Evolutionary conservation across 2,888 invertebrate species (phyloP).

Genomic region (Allophyes oxyacanthae): DNA sequence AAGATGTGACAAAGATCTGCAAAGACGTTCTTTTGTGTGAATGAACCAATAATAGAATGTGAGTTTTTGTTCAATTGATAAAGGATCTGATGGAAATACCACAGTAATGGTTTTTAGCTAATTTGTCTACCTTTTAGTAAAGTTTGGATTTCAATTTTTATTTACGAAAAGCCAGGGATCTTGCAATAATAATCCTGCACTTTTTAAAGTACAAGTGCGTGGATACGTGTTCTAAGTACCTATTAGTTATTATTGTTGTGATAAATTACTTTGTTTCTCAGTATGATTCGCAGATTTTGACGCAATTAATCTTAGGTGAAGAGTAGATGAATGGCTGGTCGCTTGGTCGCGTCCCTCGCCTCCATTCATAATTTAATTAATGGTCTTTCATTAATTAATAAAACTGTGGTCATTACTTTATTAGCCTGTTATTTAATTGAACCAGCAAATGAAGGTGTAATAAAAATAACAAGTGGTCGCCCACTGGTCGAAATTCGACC

Average conservation of each 20-base stretch:
- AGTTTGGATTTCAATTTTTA: too few relatives aligned
- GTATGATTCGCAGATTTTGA: constrained; percentile 9
- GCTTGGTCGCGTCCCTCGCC: constrained; percentile 20
- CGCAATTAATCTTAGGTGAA: constrained; percentile 40
- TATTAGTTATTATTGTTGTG: constrained; percentile 28
- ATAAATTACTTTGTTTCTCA: constrained; percentile 13
- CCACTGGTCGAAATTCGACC: too few relatives aligned
- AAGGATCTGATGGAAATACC: too few relatives aligned
- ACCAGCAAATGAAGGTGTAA: too few relatives aligned
- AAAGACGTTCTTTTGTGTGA: neutral
- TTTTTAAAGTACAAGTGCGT: too few relatives aligned
- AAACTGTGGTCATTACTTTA: constrained; percentile 28
- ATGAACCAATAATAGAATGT: neutral
- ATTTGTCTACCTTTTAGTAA: too few relatives aligned
- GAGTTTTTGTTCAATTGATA: too few relatives aligned
- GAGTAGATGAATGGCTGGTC: constrained; percentile 36
- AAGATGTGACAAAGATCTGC: constrained; percentile 5
- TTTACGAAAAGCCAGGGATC: too few relatives aligned
- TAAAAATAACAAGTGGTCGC: too few relatives aligned
- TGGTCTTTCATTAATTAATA: constrained; percentile 28
- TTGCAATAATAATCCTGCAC: too few relatives aligned
- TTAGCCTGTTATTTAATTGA: constrained; percentile 15
- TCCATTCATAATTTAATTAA: constrained; percentile 44
- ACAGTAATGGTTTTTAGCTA: too few relatives aligned
- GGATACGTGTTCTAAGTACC: too few relatives aligned